These are phyloP conservation scores for Hypotaenidia okinawae DNA, from an alignment of 2,797 vertebrate genomes.

Conservation along the genomic window DNA sequence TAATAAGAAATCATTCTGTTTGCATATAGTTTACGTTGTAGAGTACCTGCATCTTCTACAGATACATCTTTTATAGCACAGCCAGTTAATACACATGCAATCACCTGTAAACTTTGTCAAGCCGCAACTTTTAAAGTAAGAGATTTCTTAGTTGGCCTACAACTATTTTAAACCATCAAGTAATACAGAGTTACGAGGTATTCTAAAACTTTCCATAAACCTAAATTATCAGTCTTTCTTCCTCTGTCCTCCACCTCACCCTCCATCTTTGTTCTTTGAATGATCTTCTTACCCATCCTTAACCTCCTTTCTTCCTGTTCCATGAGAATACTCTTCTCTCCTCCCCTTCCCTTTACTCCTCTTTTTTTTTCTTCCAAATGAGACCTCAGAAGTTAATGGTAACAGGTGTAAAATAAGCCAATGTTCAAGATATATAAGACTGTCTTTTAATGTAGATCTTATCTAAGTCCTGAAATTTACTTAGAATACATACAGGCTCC, in stretches of 20 bases:
- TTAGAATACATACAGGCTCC: neutral
- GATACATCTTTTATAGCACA: neutral
- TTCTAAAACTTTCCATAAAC: neutral
- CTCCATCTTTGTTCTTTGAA: neutral
- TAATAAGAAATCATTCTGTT: neutral
- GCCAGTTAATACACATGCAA: rapidly evolving
- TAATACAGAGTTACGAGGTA: neutral
- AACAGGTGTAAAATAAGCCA: neutral
- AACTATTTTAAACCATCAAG: neutral
- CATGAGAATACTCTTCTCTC: rapidly evolving
- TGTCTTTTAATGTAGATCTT: neutral
- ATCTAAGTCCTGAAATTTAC: neutral
- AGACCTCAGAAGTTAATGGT: neutral
- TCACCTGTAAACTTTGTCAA: neutral
- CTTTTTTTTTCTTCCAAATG: neutral
- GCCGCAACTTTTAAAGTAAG: neutral
- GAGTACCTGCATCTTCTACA: neutral
- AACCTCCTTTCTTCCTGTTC: neutral
- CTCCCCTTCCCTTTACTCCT: no score
- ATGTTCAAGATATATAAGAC: neutral
- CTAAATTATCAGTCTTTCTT: neutral
- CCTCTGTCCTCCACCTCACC: neutral
- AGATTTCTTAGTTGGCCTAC: neutral
- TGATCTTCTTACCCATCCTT: neutral
- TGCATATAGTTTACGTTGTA: neutral